phyloP scores from a whole-genome alignment of 1,140 invertebrate genomes.

The Aphidius gifuensis region DNA sequence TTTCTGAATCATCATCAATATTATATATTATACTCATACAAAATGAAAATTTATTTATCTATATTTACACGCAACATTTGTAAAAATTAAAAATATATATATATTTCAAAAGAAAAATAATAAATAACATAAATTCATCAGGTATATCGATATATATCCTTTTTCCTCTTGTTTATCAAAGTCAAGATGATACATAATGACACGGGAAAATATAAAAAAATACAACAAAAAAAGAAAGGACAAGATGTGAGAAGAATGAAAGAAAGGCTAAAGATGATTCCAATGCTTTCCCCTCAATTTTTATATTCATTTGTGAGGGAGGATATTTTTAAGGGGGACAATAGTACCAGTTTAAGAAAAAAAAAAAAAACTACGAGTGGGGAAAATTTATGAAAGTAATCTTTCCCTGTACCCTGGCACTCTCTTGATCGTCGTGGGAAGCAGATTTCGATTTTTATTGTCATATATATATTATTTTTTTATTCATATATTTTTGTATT shows the following conservation, averaged over 20 bases:
- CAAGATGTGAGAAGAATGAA: slow-evolving; percentile 9
- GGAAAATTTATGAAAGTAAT: slow-evolving; percentile 50
- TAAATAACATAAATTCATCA: too few species aligned
- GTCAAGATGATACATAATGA: too few species aligned
- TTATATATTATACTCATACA: too few species aligned
- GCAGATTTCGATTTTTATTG: slow-evolving; percentile 40
- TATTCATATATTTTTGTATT: neutral
- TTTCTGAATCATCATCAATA: too few species aligned
- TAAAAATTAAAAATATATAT: too few species aligned
- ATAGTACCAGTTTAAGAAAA: slow-evolving; percentile 3
- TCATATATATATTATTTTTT: slow-evolving; percentile 28
- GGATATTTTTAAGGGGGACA: neutral
- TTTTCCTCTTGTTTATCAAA: too few species aligned
- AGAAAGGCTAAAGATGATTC: slow-evolving; percentile 10
- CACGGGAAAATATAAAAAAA: too few species aligned
- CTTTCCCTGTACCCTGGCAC: slow-evolving; percentile 39
- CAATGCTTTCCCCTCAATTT: slow-evolving; percentile 5
- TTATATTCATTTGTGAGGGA: slow-evolving; percentile 3
- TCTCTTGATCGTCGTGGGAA: slow-evolving; percentile 54
- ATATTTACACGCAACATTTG: too few species aligned
- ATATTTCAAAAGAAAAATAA: too few species aligned
- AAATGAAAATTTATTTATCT: too few species aligned
- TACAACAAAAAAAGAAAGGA: neutral
- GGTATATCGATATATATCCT: too few species aligned
- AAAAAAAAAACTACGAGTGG: slow-evolving; percentile 11